Conservation (phyloP, 2,113 vertebrate genomes). For the Mungos mungo region DNA sequence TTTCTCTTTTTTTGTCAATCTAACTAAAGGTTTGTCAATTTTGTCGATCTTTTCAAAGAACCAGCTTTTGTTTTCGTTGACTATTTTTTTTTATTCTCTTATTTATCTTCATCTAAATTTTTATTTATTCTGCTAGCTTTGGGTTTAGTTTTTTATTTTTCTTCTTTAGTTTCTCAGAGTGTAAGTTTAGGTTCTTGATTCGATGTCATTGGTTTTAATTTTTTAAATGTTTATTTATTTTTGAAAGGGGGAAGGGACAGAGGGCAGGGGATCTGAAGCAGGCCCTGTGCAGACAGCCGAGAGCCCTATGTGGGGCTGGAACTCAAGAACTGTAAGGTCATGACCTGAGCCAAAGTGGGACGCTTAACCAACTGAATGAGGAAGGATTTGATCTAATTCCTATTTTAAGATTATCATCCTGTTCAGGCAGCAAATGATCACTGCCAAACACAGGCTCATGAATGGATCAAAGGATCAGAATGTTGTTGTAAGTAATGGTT, state of each 20-base stretch:
- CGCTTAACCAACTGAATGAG: not conserved
- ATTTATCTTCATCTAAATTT: not conserved
- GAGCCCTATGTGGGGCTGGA: too few relatives aligned
- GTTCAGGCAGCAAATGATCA: not conserved
- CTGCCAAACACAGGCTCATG: not conserved
- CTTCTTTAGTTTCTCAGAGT: not conserved
- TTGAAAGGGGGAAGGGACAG: too few relatives aligned
- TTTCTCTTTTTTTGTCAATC: not conserved
- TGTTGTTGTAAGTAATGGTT: not conserved
- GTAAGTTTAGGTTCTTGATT: not conserved
- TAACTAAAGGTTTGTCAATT: not conserved
- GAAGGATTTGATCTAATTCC: not conserved
- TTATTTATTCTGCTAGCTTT: not conserved
- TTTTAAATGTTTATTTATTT: too few relatives aligned
- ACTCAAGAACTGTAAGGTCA: too few relatives aligned
- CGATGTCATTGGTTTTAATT: not conserved
- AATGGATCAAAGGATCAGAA: not conserved
- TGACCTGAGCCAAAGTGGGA: too few relatives aligned
- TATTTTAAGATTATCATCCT: not conserved
- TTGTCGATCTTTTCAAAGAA: not conserved
- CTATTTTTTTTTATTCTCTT: not conserved
- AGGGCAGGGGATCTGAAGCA: too few relatives aligned
- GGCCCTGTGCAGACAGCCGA: too few relatives aligned
- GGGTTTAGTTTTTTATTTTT: not conserved
- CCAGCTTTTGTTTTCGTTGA: not conserved